Percentiles rank a stretch among this genome's conserved stretches.
These are phyloP conservation scores for Excalfactoria chinensis DNA, from an alignment of 2,113 vertebrate species.

Conservation along the genomic window DNA sequence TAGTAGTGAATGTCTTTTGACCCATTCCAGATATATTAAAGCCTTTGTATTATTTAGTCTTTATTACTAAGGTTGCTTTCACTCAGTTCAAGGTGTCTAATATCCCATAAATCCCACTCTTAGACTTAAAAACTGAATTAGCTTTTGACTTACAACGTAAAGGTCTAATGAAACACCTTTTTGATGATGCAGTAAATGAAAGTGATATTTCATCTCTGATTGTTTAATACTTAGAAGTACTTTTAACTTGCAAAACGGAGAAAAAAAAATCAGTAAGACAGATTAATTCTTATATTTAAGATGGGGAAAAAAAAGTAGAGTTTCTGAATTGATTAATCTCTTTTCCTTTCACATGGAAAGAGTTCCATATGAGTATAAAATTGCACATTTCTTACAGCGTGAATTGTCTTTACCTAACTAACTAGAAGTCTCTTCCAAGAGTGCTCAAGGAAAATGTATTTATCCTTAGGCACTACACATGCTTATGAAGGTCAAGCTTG, in stretches of 20 bases:
- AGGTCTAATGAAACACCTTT: slow-evolving; percentile 20
- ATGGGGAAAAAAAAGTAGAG: background rate
- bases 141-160: slow-evolving; percentile 56
- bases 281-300: background rate
- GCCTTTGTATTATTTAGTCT: background rate
- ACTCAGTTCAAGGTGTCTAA: background rate
- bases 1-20: slow-evolving; percentile 41
- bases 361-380: background rate
- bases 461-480: slow-evolving; percentile 32
- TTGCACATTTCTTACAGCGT: background rate
- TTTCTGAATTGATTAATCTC: slow-evolving; percentile 11
- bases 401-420: background rate
- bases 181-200: slow-evolving; percentile 46
- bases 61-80: background rate
- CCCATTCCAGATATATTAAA: slow-evolving; percentile 41
- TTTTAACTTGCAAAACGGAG: slow-evolving; percentile 30
- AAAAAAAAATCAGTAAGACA: background rate
- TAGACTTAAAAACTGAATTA: slow-evolving; percentile 56
- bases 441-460: background rate
- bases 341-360: background rate
- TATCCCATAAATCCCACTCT: background rate
- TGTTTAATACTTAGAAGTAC: slow-evolving; percentile 21
- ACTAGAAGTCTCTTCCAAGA: background rate
- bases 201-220: slow-evolving; percentile 22
- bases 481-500: slow-evolving; percentile 43